Conservation (phyloP, 2,888 invertebrate species). For the Napeogenes sylphis region DNA sequence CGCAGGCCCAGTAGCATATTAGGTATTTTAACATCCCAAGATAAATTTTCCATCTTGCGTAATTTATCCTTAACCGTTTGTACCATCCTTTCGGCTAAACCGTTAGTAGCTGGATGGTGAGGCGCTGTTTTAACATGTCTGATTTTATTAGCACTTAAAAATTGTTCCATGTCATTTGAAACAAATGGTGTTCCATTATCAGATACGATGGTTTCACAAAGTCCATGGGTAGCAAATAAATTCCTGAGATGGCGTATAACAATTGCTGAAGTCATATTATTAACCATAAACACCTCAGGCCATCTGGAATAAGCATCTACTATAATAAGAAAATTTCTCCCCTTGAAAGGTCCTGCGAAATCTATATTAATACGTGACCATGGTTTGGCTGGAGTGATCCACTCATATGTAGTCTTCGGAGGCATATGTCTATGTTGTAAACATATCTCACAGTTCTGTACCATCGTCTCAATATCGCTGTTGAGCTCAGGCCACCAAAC, state of each 20-base stretch:
- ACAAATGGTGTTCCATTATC: conserved; percentile 23
- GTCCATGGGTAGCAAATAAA: conserved; percentile 22
- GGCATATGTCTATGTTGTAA: conserved; percentile 16
- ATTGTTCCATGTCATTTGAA: conserved; percentile 19
- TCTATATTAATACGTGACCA: conserved; percentile 26
- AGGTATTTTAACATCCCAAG: conserved; percentile 24
- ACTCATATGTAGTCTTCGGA: conserved; percentile 1
- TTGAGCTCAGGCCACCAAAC: conserved; percentile 28
- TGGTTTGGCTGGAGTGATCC: conserved; percentile 21
- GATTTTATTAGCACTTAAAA: conserved; percentile 20
- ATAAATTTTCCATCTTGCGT: conserved; percentile 18
- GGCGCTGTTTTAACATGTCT: conserved; percentile 25
- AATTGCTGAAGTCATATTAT: conserved; percentile 15
- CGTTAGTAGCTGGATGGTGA: conserved; percentile 29
- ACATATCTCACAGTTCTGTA: conserved; percentile 14
- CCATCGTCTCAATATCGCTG: conserved; percentile 15
- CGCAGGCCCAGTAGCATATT: conserved; percentile 11
- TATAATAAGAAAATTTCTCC: conserved; percentile 21
- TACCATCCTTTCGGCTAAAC: conserved; percentile 28
- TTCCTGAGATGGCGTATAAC: conserved; percentile 10
- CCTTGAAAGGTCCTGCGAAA: conserved; percentile 19
- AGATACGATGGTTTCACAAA: conserved; percentile 21
- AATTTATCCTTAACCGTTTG: conserved; percentile 31
- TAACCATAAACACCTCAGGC: conserved; percentile 25
- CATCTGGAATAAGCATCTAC: conserved; percentile 22